These are phyloP conservation scores for Glyphotaelius pellucidus DNA, from an alignment of 2,888 invertebrate genomes.

Conservation along the genomic window DNA sequence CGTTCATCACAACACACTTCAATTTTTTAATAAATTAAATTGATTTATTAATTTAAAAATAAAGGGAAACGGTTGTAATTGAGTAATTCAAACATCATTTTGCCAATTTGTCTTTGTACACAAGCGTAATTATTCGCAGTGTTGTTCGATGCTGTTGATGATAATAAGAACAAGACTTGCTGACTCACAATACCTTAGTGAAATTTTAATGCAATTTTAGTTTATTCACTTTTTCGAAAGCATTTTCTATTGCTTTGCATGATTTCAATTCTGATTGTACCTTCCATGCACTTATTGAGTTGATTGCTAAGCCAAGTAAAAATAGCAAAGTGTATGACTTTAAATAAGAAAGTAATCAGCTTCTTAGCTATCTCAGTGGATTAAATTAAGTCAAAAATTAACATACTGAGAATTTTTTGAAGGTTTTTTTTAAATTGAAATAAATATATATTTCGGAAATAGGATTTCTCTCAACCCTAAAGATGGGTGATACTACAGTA, in stretches of 20 bases:
- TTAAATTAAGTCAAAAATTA: background rate
- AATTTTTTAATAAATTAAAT: too few relatives aligned
- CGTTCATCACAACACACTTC: too few relatives aligned
- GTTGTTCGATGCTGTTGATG: too few relatives aligned
- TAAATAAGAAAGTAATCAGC: background rate
- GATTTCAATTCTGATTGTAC: background rate
- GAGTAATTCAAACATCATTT: too few relatives aligned
- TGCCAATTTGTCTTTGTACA: too few relatives aligned
- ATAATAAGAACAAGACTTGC: too few relatives aligned
- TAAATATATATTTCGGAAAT: background rate
- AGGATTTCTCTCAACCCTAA: background rate
- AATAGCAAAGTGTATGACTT: background rate
- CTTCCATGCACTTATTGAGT: background rate
- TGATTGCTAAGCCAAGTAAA: background rate
- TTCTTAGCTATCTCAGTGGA: background rate
- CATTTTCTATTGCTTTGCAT: background rate
- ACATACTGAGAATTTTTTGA: background rate
- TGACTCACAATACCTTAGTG: too few relatives aligned
- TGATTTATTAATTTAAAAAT: too few relatives aligned
- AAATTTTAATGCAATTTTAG: too few relatives aligned
- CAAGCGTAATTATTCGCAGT: too few relatives aligned
- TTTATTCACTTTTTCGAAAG: background rate
- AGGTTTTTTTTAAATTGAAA: background rate
- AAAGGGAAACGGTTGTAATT: too few relatives aligned
- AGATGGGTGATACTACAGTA: background rate